Evolutionary conservation across 1,140 invertebrate genomes (phyloP), one percentile per base, ranked within the genome.

Genomic region (Diabrotica undecimpunctata): DNA sequence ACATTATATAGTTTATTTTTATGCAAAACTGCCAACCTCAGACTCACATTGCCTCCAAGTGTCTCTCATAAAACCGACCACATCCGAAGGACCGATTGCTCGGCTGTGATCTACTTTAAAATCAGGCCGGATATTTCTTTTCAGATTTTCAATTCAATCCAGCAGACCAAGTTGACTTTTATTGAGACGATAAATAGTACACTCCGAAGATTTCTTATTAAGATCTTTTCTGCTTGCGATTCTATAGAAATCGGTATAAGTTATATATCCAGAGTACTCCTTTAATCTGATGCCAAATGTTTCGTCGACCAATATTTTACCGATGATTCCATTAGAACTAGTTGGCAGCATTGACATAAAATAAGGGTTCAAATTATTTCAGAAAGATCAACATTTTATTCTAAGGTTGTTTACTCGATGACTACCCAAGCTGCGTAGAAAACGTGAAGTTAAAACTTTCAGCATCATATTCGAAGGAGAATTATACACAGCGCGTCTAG

Each of bases 191-290:
- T 46, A 46, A 46, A 46, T 46, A 46, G 41, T 46, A 46, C 41
- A 46, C 41, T 46, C 41, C 8, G 41, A 46, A 46, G 41, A 46
- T 46, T 46, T 46, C 41, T 46, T 46, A 46, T 46, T 46, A 46
- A 46, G 41, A 46, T 46, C 41, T 46, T 46, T 46, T n/a, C 41
- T 46, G 41, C 41, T 46, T 46, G 41, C 41, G n/a, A 46, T 46
- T 46, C 41, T 10, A 46, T 46, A 46, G 41, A 46, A 46, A 46
- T 10, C 41, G 41, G 41, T 46, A 46, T 46, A 46, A 46, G 41
- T 46, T 46, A 46, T 46, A n/a, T 46, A 46, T 46, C 41, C 41
- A 46, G 8, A 46, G 41, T 46, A 46, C n/a, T 25, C 41, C n/a
- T n/a, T n/a, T 46, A 46, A 46, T 46, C 8, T 46, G 41, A 46